Evolutionary conservation across 1,140 invertebrate species (phyloP), one percentile per base, ranked within the genome.

Genomic region (Brachystomella parvula): DNA sequence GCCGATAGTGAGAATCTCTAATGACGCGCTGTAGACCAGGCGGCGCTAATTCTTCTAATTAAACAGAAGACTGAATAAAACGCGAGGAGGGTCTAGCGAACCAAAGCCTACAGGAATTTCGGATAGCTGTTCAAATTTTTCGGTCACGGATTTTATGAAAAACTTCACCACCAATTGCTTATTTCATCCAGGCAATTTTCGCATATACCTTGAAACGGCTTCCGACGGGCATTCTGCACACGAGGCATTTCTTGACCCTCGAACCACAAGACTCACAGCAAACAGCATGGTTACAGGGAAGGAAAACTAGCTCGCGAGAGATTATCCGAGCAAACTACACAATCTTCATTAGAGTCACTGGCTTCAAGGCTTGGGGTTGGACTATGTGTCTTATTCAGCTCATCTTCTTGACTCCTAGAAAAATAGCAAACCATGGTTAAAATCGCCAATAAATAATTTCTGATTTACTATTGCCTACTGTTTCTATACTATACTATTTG

Each of bases 171-270:
- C n/a, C n/a, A n/a, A n/a, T n/a, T n/a, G n/a, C n/a, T n/a, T n/a
- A n/a, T n/a, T n/a, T n/a, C n/a, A n/a, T n/a, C n/a, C n/a, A n/a
- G n/a, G n/a, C n/a, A n/a, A n/a, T n/a, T n/a, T n/a, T n/a, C n/a
- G n/a, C n/a, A n/a, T n/a, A n/a, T 79, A 89, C 87, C 82, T 90
- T 92, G 24, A 85, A 84, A 69, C 90, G 78, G 0, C 83, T 84
- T 32, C 83, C 78, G 35, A 96, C 90, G 30, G 84, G 85, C 74
- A 92, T 89, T 63, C 93, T 86, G 76, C 94, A 98, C 66, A 96
- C 85, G 33, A 97, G 83, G 78, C 94, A 98, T 80, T 96, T 96
- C 79, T 97, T 97, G 65, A 97, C 92, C 63, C 93, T 82, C 0
- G 90, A 87, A 2, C 92, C 89, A 79, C 94, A 97, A 19, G 85